Conservation (phyloP, 1,140 invertebrate genomes). For the Dysdera silvatica region DNA sequence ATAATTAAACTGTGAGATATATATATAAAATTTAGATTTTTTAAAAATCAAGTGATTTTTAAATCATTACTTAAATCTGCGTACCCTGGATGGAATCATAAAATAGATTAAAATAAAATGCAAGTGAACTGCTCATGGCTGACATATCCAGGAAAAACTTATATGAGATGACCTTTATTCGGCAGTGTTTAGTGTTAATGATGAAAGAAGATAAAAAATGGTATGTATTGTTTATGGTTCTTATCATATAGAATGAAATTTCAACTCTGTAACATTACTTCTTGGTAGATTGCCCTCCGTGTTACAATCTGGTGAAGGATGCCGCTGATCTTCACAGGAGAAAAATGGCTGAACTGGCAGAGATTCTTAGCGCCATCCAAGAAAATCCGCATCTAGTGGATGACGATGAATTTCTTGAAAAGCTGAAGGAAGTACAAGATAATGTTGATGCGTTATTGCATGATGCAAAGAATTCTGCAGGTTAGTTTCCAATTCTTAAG, state of each 20-base stretch:
- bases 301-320: slow-evolving; percentile 87
- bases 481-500: slow-evolving; percentile 38
- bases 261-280: neutral
- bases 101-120: too few species aligned
- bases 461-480: slow-evolving; percentile 58
- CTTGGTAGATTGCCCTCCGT: slow-evolving; percentile 70
- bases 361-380: slow-evolving; percentile 58
- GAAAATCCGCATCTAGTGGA: slow-evolving; percentile 70
- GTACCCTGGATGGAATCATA: too few species aligned
- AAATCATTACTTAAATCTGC: too few species aligned
- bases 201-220: neutral
- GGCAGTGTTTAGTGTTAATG: neutral
- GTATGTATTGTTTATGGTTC: neutral
- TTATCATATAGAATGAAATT: neutral
- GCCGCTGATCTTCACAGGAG: slow-evolving; percentile 69
- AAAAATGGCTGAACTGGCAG: slow-evolving; percentile 63
- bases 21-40: too few species aligned
- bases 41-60: too few species aligned
- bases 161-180: neutral
- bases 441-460: slow-evolving; percentile 61
- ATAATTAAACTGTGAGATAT: too few species aligned
- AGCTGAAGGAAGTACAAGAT: slow-evolving; percentile 61
- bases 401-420: slow-evolving; percentile 70
- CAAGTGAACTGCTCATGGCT: too few species aligned
- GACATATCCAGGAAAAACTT: too few species aligned